Evolutionary conservation across 2,888 invertebrate species (phyloP).

Genomic region (Mactromeris polynyma): DNA sequence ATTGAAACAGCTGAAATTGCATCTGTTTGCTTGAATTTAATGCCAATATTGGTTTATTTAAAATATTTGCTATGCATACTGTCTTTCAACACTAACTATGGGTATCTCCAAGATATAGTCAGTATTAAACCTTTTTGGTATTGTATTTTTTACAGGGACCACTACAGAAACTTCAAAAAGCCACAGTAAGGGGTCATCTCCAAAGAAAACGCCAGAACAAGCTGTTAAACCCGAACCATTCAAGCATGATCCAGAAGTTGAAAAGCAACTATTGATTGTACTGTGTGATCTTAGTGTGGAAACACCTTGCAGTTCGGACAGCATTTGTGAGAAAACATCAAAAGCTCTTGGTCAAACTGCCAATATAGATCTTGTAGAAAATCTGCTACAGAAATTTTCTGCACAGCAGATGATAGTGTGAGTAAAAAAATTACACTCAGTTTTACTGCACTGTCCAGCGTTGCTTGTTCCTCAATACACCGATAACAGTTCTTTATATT

Average conservation of each 20-base stretch:
- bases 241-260: constrained; percentile 89
- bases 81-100: not conserved
- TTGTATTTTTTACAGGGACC: not conserved
- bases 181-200: constrained; percentile 48
- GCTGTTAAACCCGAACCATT: constrained; percentile 58
- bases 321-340: constrained; percentile 89
- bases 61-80: too few relatives aligned
- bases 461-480: too few relatives aligned
- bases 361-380: constrained; percentile 90
- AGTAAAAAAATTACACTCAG: too few relatives aligned
- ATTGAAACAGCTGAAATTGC: too few relatives aligned
- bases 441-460: too few relatives aligned
- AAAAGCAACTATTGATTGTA: constrained; percentile 90
- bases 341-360: constrained; percentile 88
- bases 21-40: too few relatives aligned
- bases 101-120: not conserved
- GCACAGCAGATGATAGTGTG: constrained; percentile 91
- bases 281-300: constrained; percentile 91
- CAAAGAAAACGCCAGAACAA: constrained; percentile 32
- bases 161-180: constrained; percentile 41
- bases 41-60: too few relatives aligned
- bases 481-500: too few relatives aligned
- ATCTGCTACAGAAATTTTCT: constrained; percentile 92
- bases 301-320: constrained; percentile 91
- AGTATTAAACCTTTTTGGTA: not conserved